Base-by-base conservation (phyloP, 1,140 invertebrate species). In the Zaprionus camerounensis region DNA sequence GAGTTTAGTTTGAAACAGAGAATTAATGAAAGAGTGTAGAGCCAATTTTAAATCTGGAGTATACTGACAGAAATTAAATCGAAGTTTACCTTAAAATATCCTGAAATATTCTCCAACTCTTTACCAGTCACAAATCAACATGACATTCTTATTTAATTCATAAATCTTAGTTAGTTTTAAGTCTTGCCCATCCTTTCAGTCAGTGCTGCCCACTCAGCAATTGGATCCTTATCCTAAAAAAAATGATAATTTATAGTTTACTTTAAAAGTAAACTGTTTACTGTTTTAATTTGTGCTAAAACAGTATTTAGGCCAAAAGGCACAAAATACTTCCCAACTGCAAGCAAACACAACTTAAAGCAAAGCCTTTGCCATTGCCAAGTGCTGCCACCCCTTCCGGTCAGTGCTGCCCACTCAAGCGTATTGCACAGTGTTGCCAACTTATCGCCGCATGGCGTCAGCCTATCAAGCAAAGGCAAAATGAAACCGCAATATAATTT, bases 341-440 rank as follows among this genome's bases (percentile, higher is more conserved):
- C 31, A 31, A 31, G 31, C 7, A 28, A 28, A 7, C 2, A 7
- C 28, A 44, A n/a, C n/a, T 44, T 2, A 17, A 44, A 44, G 2
- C n/a, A 2, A 41, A n/a, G n/a, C 38, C n/a, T 41, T 46, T 46
- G 41, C 41, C n/a, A 1, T 6, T n/a, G 5, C n/a, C 38, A 41
- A 46, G 41, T 46, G 41, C 41, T 46, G 7, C 41, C 41, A 17
- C 5, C 46, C 46, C 46, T 51, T 51, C 17, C 20, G 46, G 46
- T 51, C 46, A 51, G 46, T 51, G 46, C 46, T 51, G 46, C 46
- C 46, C 17, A 51, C 11, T 51, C 46, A 24, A 24, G 46, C 46
- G 17, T 20, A 20, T 4, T 11, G n/a, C 7, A n/a, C 46, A 41
- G 41, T 46, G 46, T 13, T 51, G 46, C 46, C 46, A 51, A 51